These are phyloP conservation scores for Caretta caretta DNA, from an alignment of 2,113 vertebrate genomes.

Conservation along the genomic window DNA sequence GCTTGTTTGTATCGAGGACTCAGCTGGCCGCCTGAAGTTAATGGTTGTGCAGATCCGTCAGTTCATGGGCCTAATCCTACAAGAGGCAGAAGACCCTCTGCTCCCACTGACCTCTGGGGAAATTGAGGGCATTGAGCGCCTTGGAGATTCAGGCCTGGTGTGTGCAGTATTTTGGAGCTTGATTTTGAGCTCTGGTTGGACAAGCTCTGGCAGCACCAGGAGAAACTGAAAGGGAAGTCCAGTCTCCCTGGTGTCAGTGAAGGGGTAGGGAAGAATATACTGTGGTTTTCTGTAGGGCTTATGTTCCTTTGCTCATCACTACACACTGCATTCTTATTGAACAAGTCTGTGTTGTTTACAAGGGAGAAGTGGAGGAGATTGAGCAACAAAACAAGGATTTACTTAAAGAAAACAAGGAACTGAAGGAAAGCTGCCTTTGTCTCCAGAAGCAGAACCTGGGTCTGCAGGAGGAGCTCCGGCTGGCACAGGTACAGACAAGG, in stretches of 20 bases:
- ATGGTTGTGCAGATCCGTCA: background rate
- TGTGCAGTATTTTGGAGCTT: background rate
- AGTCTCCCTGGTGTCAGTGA: fast-evolving
- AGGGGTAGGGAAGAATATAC: fast-evolving
- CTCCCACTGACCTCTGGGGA: background rate
- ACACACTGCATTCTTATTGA: background rate
- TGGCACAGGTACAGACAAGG: conserved; percentile 46
- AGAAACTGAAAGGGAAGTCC: background rate
- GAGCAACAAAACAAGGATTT: conserved; percentile 68
- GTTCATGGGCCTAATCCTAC: background rate
- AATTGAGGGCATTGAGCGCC: background rate
- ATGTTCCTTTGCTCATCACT: background rate
- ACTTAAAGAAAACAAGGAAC: conserved; percentile 63
- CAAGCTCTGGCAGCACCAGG: background rate
- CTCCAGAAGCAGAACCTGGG: conserved; percentile 59
- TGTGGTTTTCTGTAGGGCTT: background rate
- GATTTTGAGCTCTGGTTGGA: background rate
- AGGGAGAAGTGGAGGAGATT: conserved; percentile 77
- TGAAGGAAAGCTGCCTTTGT: conserved; percentile 51
- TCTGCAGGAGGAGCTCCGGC: conserved; percentile 55
- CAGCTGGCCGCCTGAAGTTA: background rate
- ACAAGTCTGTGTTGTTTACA: background rate
- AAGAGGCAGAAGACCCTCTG: background rate
- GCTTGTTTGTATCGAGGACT: background rate
- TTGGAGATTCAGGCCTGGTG: background rate